A percentile compares a stretch with the other conserved stretches of the same genome.
phyloP scores from a whole-genome alignment of 2,113 vertebrate species.

The Salvelinus sp. region DNA sequence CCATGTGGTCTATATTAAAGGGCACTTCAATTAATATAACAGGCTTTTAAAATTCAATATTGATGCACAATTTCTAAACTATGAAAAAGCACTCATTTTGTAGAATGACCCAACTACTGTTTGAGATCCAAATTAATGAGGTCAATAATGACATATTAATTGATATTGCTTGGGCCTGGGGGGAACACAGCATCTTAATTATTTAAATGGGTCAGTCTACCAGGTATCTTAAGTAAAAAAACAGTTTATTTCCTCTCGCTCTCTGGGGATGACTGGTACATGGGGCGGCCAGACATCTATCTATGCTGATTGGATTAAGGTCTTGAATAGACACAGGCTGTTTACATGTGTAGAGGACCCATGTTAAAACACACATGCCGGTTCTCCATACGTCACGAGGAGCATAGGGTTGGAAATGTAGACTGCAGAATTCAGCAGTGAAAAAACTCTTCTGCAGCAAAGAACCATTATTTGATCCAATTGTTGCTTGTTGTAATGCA shows the following conservation, averaged over 20 bases:
- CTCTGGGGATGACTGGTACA: not conserved
- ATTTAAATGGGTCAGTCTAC: not conserved
- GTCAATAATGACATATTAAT: too few species aligned
- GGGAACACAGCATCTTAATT: too few species aligned
- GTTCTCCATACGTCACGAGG: not conserved
- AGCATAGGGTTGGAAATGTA: not conserved
- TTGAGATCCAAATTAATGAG: too few species aligned
- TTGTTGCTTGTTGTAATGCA: not conserved
- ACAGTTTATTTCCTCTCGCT: not conserved
- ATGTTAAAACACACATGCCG: not conserved
- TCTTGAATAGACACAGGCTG: conserved; percentile 6
- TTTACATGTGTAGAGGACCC: conserved; percentile 23
- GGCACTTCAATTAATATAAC: too few species aligned
- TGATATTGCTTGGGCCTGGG: too few species aligned
- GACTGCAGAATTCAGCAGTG: not conserved
- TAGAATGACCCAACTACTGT: too few species aligned
- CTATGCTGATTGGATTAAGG: conserved; percentile 26
- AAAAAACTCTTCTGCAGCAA: not conserved
- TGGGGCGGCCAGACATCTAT: not conserved
- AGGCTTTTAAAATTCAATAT: too few species aligned
- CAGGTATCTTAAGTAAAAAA: not conserved
- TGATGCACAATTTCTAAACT: too few species aligned
- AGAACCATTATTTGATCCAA: not conserved
- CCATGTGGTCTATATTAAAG: too few species aligned
- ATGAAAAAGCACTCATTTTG: too few species aligned